A percentile compares a stretch with the other conserved stretches of the same genome.
Conservation (phyloP, 2,888 invertebrate genomes). For the Liodrosophila aerea region DNA sequence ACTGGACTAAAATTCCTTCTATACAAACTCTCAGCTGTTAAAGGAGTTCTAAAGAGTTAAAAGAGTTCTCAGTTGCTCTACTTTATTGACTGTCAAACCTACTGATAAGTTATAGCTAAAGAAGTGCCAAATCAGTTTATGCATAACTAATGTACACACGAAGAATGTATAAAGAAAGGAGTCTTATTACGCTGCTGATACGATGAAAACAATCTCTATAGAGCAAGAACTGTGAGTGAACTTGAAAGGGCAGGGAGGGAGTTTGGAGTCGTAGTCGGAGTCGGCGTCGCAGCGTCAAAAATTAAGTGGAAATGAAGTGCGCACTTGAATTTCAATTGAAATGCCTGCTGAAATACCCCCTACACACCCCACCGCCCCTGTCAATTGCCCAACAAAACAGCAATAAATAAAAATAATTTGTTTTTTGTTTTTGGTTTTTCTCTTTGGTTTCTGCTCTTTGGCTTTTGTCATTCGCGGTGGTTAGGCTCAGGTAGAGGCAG, state of each 20-base stretch:
- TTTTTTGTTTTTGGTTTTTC: slow-evolving; percentile 11
- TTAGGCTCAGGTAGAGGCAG: slow-evolving; percentile 15
- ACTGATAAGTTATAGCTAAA: neutral
- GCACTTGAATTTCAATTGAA: slow-evolving; percentile 76
- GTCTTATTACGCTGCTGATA: too few relatives aligned
- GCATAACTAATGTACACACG: slow-evolving; percentile 20
- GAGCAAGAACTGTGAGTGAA: neutral
- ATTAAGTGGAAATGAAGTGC: slow-evolving; percentile 75
- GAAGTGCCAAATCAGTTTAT: slow-evolving; percentile 1
- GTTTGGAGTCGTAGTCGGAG: slow-evolving; percentile 41
- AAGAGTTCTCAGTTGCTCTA: too few relatives aligned
- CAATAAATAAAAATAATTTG: slow-evolving; percentile 55
- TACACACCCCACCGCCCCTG: neutral
- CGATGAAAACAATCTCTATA: too few relatives aligned
- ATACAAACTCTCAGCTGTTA: too few relatives aligned
- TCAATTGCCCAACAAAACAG: slow-evolving; percentile 26
- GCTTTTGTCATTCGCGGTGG: slow-evolving; percentile 13
- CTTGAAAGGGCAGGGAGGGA: neutral
- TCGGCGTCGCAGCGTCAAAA: slow-evolving; percentile 64
- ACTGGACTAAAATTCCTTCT: too few relatives aligned
- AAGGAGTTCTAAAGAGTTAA: too few relatives aligned
- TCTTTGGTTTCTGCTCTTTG: slow-evolving; percentile 19
- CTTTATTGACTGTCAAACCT: too few relatives aligned
- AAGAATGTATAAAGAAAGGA: too few relatives aligned
- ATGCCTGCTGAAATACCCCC: slow-evolving; percentile 16